Evolutionary conservation across 1,140 invertebrate genomes (phyloP), one percentile per base, ranked within the genome.

Genomic region (Papilio polytes): DNA sequence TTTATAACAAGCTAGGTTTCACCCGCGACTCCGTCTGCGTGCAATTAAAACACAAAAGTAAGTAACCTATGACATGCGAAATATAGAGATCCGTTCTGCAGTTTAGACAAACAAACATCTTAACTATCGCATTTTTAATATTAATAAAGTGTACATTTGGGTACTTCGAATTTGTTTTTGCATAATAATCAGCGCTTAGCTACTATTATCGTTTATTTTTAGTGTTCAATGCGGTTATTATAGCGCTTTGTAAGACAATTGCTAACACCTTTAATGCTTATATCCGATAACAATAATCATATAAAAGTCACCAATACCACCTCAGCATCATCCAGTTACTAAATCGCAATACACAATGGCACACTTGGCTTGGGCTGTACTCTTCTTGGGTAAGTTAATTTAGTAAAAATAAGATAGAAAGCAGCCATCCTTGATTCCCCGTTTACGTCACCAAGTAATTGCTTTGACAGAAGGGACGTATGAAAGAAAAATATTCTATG

Each of bases 351-450:
- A 76, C 15, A 53, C 26, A 56, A 77, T 77, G 74, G 74, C 74
- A 77, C 51, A 18, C 9, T 56, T 77, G 74, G 74, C 74, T 77
- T 77, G 48, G 74, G 74, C 26, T 56, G 46, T 77, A 13, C 74
- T 77, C 41, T 31, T 77, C 18, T 56, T 77, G 74, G 74, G 74
- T 77, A 77, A 77, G 74, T 36, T 51, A 53, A 15, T 48, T 41
- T 8, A 41, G 36, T 41, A 7, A 41, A 8, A 41, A 41, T 41
- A 41, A 4, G 36, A 36, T 36, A 36, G 36, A 36, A 36, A 36
- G 3, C 36, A 36, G 4, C 6, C 36, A 36, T 36, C 36, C 4
- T 6, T 36, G 4, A 36, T 31, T 31, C 1, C 36, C 2, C 36
- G 36, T 36, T 6, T 4, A 36, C 4, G 36, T 3, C 2, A 36